phyloP scores from a whole-genome alignment of 2,888 invertebrate species.

The Catocala fraxini region DNA sequence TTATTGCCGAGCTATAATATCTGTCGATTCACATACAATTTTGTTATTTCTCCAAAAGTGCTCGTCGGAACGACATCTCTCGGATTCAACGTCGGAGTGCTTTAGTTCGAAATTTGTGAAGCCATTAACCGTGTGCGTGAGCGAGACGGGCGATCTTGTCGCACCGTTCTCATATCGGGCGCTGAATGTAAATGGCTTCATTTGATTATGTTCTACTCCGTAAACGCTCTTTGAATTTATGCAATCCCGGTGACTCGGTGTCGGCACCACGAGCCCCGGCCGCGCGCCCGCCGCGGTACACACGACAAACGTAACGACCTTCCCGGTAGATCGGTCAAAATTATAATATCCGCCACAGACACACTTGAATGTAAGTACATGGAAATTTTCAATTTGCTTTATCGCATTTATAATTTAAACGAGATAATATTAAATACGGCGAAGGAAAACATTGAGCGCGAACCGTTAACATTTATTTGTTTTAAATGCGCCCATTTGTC shows the following conservation, averaged over 20 bases:
- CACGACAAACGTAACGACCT: conserved; percentile 58
- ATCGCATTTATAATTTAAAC: not conserved
- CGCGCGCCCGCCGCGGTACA: conserved; percentile 50
- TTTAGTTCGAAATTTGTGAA: conserved; percentile 80
- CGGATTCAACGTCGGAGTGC: conserved; percentile 68
- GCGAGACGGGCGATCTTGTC: conserved; percentile 64
- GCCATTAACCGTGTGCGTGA: conserved; percentile 78
- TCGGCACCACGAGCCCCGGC: too few species aligned
- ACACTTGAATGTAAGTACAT: conserved; percentile 15
- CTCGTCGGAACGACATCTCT: conserved; percentile 67
- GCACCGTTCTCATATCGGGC: conserved; percentile 67
- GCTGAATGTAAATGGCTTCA: conserved; percentile 85
- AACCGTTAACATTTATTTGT: not conserved
- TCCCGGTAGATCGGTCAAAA: conserved; percentile 45
- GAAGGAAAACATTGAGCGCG: conserved; percentile 1
- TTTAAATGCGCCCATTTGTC: conserved; percentile 4
- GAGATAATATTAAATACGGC: not conserved
- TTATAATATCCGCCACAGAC: conserved; percentile 27
- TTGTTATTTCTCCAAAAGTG: conserved; percentile 77
- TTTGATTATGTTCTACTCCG: conserved; percentile 80
- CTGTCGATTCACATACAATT: conserved; percentile 74
- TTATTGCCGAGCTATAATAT: conserved; percentile 64
- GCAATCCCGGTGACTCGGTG: conserved; percentile 70
- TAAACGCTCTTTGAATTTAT: conserved; percentile 81
- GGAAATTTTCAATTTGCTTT: conserved; percentile 12